A percentile compares a stretch with the other conserved stretches of the same genome.
phyloP scores from a whole-genome alignment of 2,888 invertebrate species.

The Ormyrus pomaceus region DNA sequence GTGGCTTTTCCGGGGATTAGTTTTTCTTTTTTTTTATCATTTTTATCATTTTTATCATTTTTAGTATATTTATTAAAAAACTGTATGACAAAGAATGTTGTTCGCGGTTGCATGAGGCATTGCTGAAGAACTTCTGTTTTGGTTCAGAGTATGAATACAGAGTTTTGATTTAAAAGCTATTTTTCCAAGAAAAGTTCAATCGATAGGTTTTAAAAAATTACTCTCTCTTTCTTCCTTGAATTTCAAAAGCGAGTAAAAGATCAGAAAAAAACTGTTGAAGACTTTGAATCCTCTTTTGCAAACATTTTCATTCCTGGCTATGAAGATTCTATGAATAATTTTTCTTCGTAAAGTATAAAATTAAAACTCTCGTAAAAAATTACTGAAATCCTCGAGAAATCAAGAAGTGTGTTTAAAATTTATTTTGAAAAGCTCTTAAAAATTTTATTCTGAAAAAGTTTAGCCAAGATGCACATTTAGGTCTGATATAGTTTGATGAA shows the following conservation, averaged over 20 bases:
- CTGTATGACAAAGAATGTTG: no score
- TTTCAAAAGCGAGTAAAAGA: not conserved
- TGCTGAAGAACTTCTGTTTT: no score
- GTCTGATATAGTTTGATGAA: no score
- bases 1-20: not conserved
- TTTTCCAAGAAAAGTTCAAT: not conserved
- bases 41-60: no score
- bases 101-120: no score
- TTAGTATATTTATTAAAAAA: no score
- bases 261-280: constrained; percentile 2
- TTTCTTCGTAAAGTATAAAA: constrained; percentile 14
- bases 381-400: constrained; percentile 1
- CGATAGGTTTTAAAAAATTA: constrained; percentile 10
- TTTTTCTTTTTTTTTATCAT: not conserved
- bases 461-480: no score
- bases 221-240: not conserved
- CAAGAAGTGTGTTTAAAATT: not conserved
- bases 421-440: not conserved
- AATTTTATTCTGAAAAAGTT: no score
- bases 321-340: constrained; percentile 18
- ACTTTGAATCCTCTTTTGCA: constrained; percentile 21
- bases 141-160: no score
- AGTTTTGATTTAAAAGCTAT: not conserved
- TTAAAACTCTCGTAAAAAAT: not conserved
- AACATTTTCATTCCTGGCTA: constrained; percentile 8